Conservation (phyloP, 2,888 invertebrate genomes). For the Lochmaea capreae region DNA sequence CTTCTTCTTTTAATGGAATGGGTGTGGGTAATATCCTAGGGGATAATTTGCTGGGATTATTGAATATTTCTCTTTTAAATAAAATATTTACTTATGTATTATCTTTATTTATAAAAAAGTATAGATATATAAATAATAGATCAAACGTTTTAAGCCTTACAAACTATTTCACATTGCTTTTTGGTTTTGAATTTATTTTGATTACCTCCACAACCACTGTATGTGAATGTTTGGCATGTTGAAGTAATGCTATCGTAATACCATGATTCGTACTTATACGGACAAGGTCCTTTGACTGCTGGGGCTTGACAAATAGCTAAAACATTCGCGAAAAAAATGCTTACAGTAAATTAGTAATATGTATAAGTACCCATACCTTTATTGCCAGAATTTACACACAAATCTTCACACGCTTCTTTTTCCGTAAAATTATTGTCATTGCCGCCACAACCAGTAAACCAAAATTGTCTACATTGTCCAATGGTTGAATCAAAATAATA, state of each 20-base stretch:
- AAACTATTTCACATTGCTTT: slow-evolving; percentile 29
- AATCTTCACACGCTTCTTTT: slow-evolving; percentile 31
- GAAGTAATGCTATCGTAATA: slow-evolving; percentile 29
- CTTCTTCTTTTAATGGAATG: no score
- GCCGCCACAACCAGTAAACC: slow-evolving; percentile 40
- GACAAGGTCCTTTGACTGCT: slow-evolving; percentile 28
- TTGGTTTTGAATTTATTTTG: slow-evolving; percentile 36
- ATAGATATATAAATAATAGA: background rate
- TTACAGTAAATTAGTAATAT: background rate
- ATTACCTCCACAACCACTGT: slow-evolving; percentile 39
- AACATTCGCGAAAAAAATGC: background rate
- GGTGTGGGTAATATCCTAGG: no score
- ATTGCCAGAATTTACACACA: slow-evolving; percentile 27
- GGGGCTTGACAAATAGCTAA: slow-evolving; percentile 36
- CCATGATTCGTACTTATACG: slow-evolving; percentile 9
- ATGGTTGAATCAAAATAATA: slow-evolving; percentile 22
- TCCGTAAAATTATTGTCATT: slow-evolving; percentile 38
- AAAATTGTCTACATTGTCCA: slow-evolving; percentile 34
- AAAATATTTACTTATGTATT: background rate
- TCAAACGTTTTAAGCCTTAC: background rate
- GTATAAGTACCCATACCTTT: slow-evolving; percentile 19
- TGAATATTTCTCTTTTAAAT: no score
- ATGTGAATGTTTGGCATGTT: slow-evolving; percentile 32
- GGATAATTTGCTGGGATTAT: no score
- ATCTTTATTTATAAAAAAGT: background rate